These are phyloP conservation scores for Galerucella nymphaeae DNA, from an alignment of 2,888 invertebrate genomes.

Conservation along the genomic window DNA sequence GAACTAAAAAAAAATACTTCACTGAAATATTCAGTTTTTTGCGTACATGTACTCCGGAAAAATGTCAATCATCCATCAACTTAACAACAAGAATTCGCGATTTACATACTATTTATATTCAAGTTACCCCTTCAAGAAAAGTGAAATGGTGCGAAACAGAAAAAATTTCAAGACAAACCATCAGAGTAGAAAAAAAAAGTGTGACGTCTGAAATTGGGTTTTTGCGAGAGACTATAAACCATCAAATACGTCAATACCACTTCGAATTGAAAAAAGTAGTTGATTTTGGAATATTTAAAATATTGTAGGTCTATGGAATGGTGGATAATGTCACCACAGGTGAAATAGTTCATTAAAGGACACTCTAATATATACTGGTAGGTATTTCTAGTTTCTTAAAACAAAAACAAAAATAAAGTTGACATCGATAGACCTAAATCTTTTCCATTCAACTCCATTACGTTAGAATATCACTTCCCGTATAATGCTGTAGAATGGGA, in stretches of 20 bases:
- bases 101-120: conserved; percentile 32
- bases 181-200: not conserved
- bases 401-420: conserved; percentile 12
- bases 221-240: not conserved
- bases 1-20: conserved; percentile 3
- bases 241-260: not conserved
- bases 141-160: conserved; percentile 2
- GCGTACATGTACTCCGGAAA: conserved; percentile 18
- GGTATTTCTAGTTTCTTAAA: not conserved
- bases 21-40: conserved; percentile 21
- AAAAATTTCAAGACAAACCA: not conserved
- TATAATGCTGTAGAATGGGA: conserved; percentile 25
- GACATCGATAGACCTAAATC: conserved; percentile 22
- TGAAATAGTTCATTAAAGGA: too few species aligned
- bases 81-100: conserved; percentile 29
- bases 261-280: not conserved
- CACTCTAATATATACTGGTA: too few species aligned
- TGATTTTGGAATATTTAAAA: too few species aligned
- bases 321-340: too few species aligned
- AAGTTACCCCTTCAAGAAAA: conserved; percentile 20
- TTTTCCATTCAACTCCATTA: conserved; percentile 27
- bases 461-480: conserved; percentile 24
- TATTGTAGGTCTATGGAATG: too few species aligned
- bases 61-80: conserved; percentile 27
- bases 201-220: conserved; percentile 6